These are phyloP conservation scores for Eristalis arbustorum DNA, from an alignment of 2,888 invertebrate genomes.

Conservation along the genomic window DNA sequence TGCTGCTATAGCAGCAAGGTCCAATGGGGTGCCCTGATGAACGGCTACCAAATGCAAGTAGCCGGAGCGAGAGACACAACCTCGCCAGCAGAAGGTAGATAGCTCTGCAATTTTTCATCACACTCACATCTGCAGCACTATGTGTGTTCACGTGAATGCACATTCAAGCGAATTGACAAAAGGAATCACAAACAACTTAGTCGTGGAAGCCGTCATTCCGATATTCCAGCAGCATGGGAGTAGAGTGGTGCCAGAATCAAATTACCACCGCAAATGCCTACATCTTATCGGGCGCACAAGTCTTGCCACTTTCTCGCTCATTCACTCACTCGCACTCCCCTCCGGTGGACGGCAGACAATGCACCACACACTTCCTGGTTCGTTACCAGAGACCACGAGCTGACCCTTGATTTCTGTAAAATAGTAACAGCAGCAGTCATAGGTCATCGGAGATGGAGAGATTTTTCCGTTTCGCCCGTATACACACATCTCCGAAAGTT, in stretches of 20 bases:
- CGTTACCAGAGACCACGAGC: conserved; percentile 67
- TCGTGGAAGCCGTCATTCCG: conserved; percentile 53
- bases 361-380: conserved; percentile 59
- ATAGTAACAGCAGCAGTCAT: conserved; percentile 67
- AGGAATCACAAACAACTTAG: conserved; percentile 55
- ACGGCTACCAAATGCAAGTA: conserved; percentile 26
- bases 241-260: conserved; percentile 54
- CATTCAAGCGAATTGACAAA: conserved; percentile 39
- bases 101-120: conserved; percentile 28
- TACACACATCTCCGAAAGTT: conserved; percentile 37
- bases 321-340: not conserved
- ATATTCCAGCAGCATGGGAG: conserved; percentile 16
- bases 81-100: conserved; percentile 37
- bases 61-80: not conserved
- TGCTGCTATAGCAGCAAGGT: conserved; percentile 48
- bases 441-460: conserved; percentile 65
- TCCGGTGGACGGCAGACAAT: conserved; percentile 21
- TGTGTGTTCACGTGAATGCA: not conserved
- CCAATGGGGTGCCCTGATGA: conserved; percentile 37
- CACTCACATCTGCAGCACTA: not conserved
- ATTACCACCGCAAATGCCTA: conserved; percentile 66
- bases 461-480: conserved; percentile 44
- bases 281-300: conserved; percentile 63
- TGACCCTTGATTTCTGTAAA: conserved; percentile 68
- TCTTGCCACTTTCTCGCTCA: not conserved